These are phyloP conservation scores for Malacosoma neustria DNA, from an alignment of 2,888 invertebrate species.

Conservation along the genomic window DNA sequence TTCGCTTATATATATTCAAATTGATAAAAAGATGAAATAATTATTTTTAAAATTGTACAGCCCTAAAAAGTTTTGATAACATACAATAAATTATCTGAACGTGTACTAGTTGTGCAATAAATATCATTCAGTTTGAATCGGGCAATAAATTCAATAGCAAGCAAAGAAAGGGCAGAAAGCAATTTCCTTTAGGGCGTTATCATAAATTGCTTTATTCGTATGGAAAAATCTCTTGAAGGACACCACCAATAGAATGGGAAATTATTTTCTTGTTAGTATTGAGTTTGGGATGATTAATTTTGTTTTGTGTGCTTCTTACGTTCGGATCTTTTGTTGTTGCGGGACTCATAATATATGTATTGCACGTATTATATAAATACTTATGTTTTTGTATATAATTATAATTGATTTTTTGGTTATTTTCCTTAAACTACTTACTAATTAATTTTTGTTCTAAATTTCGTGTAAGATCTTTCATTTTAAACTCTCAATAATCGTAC, in stretches of 20 bases:
- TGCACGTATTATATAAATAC: no score
- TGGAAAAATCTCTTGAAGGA: constrained; percentile 63
- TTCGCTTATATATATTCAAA: no score
- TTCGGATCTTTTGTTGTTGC: no score
- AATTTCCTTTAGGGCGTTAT: constrained; percentile 59
- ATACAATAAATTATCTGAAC: constrained; percentile 11
- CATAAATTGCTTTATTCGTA: constrained; percentile 66
- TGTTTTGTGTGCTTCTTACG: background rate
- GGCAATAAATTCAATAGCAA: constrained; percentile 58
- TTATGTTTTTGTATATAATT: no score
- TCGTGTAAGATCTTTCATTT: no score
- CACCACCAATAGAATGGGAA: constrained; percentile 45
- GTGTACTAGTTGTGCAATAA: constrained; percentile 37
- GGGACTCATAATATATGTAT: no score
- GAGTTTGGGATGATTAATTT: background rate
- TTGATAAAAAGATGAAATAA: no score
- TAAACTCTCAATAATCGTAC: no score
- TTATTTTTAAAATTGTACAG: no score
- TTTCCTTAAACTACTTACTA: no score
- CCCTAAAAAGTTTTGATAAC: constrained; percentile 4
- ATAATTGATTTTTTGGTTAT: no score
- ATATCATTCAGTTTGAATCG: constrained; percentile 54
- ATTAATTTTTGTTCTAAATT: no score
- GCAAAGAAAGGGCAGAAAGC: constrained; percentile 58
- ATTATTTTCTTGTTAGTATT: constrained; percentile 24